phyloP scores from a whole-genome alignment of 2,113 vertebrate genomes.

The Eulemur macaco region DNA sequence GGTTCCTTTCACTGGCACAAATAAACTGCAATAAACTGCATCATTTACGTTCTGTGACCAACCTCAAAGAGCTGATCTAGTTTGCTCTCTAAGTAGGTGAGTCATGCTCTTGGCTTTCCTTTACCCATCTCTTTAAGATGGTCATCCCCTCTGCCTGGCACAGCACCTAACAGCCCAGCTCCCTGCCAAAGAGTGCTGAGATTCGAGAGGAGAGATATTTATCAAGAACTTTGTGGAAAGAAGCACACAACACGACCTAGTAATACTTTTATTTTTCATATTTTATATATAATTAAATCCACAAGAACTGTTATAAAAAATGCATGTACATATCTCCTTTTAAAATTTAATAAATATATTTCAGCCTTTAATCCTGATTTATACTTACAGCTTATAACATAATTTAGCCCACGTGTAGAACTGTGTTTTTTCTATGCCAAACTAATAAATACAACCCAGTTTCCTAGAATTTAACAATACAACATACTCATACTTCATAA shows the following conservation, averaged over 20 bases:
- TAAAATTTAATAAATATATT: conserved; percentile 53
- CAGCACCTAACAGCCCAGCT: neutral
- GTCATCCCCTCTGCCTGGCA: neutral
- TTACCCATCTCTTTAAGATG: neutral
- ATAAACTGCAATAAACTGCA: neutral
- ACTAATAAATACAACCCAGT: conserved; percentile 44
- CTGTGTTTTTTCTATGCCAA: conserved; percentile 5
- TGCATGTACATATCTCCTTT: neutral
- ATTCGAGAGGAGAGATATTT: neutral
- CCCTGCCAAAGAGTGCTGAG: neutral
- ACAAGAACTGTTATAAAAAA: conserved; percentile 17
- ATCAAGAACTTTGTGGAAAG: neutral
- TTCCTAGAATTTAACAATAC: conserved; percentile 31
- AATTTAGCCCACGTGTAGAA: conserved; percentile 30
- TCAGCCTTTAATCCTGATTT: conserved; percentile 54
- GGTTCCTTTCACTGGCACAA: neutral
- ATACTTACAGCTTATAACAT: conserved; percentile 48
- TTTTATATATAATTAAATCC: conserved; percentile 52
- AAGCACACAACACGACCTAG: conserved; percentile 17
- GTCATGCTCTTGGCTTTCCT: neutral
- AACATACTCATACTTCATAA: neutral
- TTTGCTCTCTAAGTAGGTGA: neutral
- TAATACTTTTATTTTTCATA: conserved; percentile 43
- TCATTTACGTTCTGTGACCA: neutral
- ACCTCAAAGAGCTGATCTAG: neutral